Conservation (phyloP, 2,113 vertebrate genomes). For the Melierax canorus region DNA sequence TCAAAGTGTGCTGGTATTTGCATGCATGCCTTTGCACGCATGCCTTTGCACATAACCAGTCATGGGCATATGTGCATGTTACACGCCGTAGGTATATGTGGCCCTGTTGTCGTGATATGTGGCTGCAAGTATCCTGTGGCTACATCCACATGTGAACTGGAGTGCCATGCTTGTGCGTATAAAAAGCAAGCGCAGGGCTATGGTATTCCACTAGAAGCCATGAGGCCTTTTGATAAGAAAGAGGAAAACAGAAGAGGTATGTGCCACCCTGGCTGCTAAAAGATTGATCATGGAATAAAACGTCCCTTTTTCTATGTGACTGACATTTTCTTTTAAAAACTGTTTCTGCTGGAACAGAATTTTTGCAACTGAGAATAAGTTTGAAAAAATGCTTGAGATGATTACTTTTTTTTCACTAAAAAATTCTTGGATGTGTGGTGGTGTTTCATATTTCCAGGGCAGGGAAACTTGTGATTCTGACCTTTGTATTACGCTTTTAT, state of each 20-base stretch:
- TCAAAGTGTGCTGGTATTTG: neutral
- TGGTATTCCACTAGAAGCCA: neutral
- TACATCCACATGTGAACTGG: neutral
- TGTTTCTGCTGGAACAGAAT: neutral
- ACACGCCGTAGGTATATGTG: accelerated
- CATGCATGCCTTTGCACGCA: neutral
- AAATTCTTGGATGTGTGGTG: neutral
- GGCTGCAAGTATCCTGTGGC: neutral
- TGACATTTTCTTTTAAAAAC: neutral
- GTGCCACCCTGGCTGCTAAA: neutral
- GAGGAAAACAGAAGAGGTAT: neutral
- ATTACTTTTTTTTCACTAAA: accelerated
- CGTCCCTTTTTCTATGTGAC: neutral
- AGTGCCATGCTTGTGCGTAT: neutral
- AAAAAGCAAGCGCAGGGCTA: neutral
- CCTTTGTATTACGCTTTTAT: neutral
- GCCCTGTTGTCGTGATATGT: neutral
- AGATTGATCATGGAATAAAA: neutral
- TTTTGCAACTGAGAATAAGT: neutral
- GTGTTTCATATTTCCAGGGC: neutral
- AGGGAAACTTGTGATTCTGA: neutral
- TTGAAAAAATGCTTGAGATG: neutral
- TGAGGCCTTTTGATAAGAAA: neutral
- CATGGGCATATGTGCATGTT: neutral
- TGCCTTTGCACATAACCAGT: neutral